Percentiles rank a stretch among this genome's conserved stretches.
phyloP scores from a whole-genome alignment of 1,140 invertebrate genomes.

The Drosophila santomea region DNA sequence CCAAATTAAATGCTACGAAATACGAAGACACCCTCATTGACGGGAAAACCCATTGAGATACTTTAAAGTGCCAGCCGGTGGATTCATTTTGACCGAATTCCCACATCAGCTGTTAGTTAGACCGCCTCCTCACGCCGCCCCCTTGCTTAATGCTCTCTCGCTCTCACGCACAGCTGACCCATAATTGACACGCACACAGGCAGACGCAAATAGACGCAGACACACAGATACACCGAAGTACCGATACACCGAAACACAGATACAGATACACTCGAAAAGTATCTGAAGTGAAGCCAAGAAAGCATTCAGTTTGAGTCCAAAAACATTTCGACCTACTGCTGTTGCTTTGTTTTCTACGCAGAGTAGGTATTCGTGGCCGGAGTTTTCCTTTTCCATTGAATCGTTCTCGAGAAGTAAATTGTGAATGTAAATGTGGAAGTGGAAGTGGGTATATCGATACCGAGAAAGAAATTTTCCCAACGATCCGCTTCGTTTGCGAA shows the following conservation, averaged over 20 bases:
- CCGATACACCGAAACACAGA: constrained; percentile 10
- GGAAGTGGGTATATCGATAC: constrained; percentile 43
- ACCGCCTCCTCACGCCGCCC: constrained; percentile 20
- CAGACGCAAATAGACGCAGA: constrained; percentile 14
- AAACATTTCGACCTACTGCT: constrained; percentile 68
- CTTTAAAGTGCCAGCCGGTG: constrained; percentile 19
- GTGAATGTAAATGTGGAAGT: constrained; percentile 22
- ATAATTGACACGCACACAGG: constrained; percentile 66
- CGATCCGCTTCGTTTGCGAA: constrained; percentile 61
- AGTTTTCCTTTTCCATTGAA: constrained; percentile 83
- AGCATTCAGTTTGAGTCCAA: constrained; percentile 35
- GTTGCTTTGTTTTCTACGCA: constrained; percentile 59
- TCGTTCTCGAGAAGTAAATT: constrained; percentile 53
- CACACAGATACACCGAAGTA: background rate
- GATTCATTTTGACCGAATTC: constrained; percentile 46
- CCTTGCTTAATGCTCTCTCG: constrained; percentile 12
- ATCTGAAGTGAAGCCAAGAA: constrained; percentile 52
- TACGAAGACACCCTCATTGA: constrained; percentile 2
- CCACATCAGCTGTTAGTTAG: constrained; percentile 44
- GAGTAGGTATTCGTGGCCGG: constrained; percentile 36
- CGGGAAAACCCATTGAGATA: constrained; percentile 4
- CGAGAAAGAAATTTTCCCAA: constrained; percentile 70
- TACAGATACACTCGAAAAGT: constrained; percentile 18
- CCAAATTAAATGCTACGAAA: constrained; percentile 17
- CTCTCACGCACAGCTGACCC: constrained; percentile 80